These are phyloP conservation scores for Cheilosia grossa DNA, from an alignment of 2,888 invertebrate genomes.

Conservation along the genomic window DNA sequence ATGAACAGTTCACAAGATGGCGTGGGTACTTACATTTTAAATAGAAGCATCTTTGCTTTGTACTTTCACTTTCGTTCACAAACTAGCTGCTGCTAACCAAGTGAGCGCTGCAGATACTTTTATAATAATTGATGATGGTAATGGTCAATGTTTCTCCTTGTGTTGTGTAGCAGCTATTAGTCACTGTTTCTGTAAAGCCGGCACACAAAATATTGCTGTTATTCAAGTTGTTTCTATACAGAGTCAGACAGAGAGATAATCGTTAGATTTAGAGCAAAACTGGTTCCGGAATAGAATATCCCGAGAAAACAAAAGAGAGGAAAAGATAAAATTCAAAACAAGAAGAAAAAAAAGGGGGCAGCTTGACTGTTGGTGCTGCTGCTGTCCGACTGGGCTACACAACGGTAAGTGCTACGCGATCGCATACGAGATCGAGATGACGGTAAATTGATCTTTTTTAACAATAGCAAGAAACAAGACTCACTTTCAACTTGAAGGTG, in stretches of 20 bases:
- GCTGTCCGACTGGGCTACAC: slow-evolving; percentile 17
- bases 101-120: slow-evolving; percentile 28
- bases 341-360: not conserved
- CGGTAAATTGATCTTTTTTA: slow-evolving; percentile 31
- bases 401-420: slow-evolving; percentile 13
- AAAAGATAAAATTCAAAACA: not conserved
- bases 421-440: slow-evolving; percentile 5
- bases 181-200: slow-evolving; percentile 43
- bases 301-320: slow-evolving; percentile 5
- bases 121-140: slow-evolving; percentile 17
- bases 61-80: slow-evolving; percentile 63
- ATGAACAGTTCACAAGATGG: slow-evolving; percentile 27
- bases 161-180: slow-evolving; percentile 18
- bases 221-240: slow-evolving; percentile 4
- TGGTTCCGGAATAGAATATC: slow-evolving; percentile 26
- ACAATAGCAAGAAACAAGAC: slow-evolving; percentile 27
- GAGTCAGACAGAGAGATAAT: too few species aligned
- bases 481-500: slow-evolving; percentile 54
- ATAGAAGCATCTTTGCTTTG: slow-evolving; percentile 58
- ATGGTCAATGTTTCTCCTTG: slow-evolving; percentile 30
- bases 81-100: slow-evolving; percentile 37
- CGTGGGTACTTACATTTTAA: slow-evolving; percentile 66
- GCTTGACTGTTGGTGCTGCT: not conserved
- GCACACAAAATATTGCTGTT: slow-evolving; percentile 23
- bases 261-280: not conserved